phyloP scores from a whole-genome alignment of 2,888 invertebrate genomes.

The Galerucella calmariensis region DNA sequence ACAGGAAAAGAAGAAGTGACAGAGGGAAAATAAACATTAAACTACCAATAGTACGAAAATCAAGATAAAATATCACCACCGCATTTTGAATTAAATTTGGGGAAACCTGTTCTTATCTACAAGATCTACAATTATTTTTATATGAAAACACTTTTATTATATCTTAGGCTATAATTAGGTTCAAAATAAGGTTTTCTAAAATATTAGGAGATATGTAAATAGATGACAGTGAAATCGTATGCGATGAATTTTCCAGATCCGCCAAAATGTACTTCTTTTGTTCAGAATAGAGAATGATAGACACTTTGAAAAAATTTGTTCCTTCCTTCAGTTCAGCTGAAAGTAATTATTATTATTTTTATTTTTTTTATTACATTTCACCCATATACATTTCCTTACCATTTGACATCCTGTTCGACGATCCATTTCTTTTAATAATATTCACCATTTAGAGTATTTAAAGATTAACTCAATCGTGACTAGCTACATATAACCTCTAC shows the following conservation, averaged over 20 bases:
- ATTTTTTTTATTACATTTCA: slow-evolving; percentile 45
- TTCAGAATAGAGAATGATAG: slow-evolving; percentile 51
- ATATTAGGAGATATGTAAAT: slow-evolving; percentile 4
- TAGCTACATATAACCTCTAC: neutral
- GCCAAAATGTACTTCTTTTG: slow-evolving; percentile 44
- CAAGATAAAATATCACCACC: too few species aligned
- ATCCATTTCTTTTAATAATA: slow-evolving; percentile 10
- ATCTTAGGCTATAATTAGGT: neutral
- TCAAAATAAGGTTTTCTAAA: neutral
- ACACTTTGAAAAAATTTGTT: slow-evolving; percentile 51
- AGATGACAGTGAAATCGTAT: neutral
- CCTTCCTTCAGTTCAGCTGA: slow-evolving; percentile 53
- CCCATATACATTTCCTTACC: slow-evolving; percentile 29
- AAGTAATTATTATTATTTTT: slow-evolving; percentile 53
- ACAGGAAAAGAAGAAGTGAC: too few species aligned
- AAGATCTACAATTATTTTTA: too few species aligned
- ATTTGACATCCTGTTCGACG: slow-evolving; percentile 14
- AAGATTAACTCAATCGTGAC: neutral
- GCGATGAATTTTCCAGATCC: slow-evolving; percentile 14
- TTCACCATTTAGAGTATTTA: slow-evolving; percentile 18
- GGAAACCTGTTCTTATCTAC: too few species aligned
- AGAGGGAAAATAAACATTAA: too few species aligned
- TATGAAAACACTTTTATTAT: neutral
- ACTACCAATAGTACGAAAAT: too few species aligned
- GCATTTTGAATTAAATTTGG: too few species aligned